Evolutionary conservation across 2,888 invertebrate genomes (phyloP), one percentile per base, ranked within the genome.

Genomic region (Arctia plantaginis): DNA sequence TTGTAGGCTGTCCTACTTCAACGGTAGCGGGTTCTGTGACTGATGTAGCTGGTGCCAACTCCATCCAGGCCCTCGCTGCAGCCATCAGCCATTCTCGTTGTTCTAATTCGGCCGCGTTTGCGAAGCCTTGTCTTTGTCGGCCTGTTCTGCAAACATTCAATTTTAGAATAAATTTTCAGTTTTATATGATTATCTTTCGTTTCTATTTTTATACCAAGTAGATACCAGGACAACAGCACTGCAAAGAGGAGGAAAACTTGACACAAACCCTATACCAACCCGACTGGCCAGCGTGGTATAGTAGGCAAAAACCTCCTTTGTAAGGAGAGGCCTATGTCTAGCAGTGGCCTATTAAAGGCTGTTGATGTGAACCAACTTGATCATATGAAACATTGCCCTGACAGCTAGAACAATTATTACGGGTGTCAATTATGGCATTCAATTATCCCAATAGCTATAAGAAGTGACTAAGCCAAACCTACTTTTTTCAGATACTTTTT

Each of bases 41-140:
- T 0, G 91, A 88, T 3, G 87, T 88, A 0, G 92, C 93, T 0
- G 96, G 96, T 0, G 96, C 95, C 81, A 98, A 95, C 87, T 97
- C 97, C 95, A 98, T 96, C 98, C 98, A 98, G 65, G 97, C 97
- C 70, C 97, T 94, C 0, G 97, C 97, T 8, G 96, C 95, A 69
- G 94, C 95, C 95, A 96, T 85, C 87, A 93, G 86, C 90, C 89
- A 91, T 75, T 92, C 96, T 55, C 94, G 94, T 87, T 90, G 96
- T 85, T 96, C 95, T 69, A 90, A 77, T 75, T 94, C 93, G 0
- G 91, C 90, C 1, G 91, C 88, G 55, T 88, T 92, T 23, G 94
- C 93, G 82, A 94, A 96, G 65, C 94, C 96, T 84, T 95, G 94
- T 13, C 96, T 95, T 92, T 96, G 97, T 72, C 97, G 96, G 55